Base-by-base conservation (phyloP, 2,888 invertebrate species). In the Apeira syringaria region DNA sequence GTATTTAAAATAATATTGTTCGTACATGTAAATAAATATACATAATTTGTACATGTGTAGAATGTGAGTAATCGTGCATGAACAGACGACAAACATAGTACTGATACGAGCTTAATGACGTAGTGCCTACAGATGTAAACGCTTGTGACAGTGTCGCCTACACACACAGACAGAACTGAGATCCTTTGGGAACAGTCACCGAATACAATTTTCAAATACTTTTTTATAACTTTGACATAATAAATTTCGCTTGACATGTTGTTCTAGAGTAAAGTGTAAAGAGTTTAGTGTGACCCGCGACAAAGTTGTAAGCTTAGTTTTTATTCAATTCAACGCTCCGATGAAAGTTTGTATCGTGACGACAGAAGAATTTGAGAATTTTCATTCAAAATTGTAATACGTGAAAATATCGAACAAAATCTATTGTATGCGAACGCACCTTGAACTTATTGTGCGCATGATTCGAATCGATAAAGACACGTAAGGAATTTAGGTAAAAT, bases 21-120 rank as follows among this genome's bases (percentile, higher is more conserved):
- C 62, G 60, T 63, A 66, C 61, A 69, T 82, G 78, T 78, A 58
- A 83, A 78, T 82, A 82, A 82, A 63, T 77, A 69, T 73, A 72
- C 56, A 65, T 75, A 77, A 77, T 76, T 79, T 80, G 72, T 84
- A 81, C 72, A 76, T 79, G 74, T 73, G 79, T 85, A 84, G 85
- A 68, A 74, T 74, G 81, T 78, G 74, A 82, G 76, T 78, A 74
- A 76, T 65, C 75, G 74, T 80, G 80, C 81, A 86, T 84, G 78
- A 65, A 81, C 82, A 83, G 76, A 69, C 76, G 74, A 84, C 76
- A 81, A 74, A 75, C 80, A 83, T 90, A 91, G 90, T 90, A 91
- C 92, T 91, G 91, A 91, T 90, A 92, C 91, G 92, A 92, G 92
- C 92, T 92, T 92, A 92, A 87, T 77, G 86, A 91, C 80, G 91